Evolutionary conservation across 2,113 vertebrate genomes (phyloP), one percentile per base, ranked within the genome.

Genomic region (Phalacrocorax carbo): DNA sequence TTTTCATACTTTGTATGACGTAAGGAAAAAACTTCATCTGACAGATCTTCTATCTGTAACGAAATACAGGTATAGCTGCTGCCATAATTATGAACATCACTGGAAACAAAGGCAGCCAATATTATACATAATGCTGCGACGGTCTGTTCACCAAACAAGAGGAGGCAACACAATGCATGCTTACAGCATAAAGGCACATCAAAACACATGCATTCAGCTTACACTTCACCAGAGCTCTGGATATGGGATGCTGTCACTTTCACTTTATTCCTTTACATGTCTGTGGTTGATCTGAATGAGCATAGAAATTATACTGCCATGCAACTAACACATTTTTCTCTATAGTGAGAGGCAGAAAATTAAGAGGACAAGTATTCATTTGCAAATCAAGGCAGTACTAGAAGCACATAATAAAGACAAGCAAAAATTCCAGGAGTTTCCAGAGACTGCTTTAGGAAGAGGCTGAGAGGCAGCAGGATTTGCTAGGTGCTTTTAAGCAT

Each of bases 31-130:
- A 91, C 94, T 94, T 98, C 97, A 88, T 99, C 98, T 81, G 98
- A 98, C 86, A 98, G 94, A 81, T 98, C 98, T 96, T 99, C 98
- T 40, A 68, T 71, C 98, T 99, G 93, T 16, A 97, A 97, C 2
- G 5, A 94, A 52, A 95, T 46, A 84, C 48, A 91, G 86, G 70
- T 38, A 89, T 8, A 40, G 48, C 80, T 75, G 89, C 87, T 95
- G 62, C 64, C 51, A 22, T 66, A 60, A 89, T 72, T n/a, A 78
- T 13, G 73, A 96, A 70, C 62, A 71, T 48, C 96, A 61, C 90
- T 22, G 60, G 79, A 88, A 88, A 55, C 46, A 82, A 51, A 65
- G 36, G 68, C 44, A 91, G 49, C 15, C 13, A 51, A 2, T 17
- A 30, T 15, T 15, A 7, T 1, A 11, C 1, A 3, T 1, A 26